These are phyloP conservation scores for Rousettus madagascariensis DNA, from an alignment of 2,797 vertebrate genomes.

Conservation along the genomic window DNA sequence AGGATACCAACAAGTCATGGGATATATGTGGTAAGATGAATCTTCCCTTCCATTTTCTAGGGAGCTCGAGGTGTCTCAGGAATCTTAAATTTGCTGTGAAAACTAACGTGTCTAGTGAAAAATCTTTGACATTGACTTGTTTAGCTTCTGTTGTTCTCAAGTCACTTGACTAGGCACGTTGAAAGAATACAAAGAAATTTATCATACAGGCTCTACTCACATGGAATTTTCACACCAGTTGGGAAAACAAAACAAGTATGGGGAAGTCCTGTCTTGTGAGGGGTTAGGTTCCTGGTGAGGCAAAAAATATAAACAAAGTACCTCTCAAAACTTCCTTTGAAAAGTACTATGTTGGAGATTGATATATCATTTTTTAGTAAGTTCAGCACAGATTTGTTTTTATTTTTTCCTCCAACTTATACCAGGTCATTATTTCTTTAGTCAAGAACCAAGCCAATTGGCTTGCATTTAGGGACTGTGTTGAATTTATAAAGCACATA, in stretches of 20 bases:
- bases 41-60: constrained; percentile 42
- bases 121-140: neutral
- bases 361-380: constrained; percentile 6
- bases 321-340: neutral
- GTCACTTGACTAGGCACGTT: neutral
- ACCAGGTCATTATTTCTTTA: constrained; percentile 9
- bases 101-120: constrained; percentile 30
- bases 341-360: neutral
- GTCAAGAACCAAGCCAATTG: neutral
- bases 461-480: neutral
- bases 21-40: neutral
- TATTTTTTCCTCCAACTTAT: neutral
- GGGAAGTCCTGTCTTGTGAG: neutral
- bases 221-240: constrained; percentile 1
- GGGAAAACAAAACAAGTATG: constrained; percentile 21
- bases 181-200: constrained; percentile 1
- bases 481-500: constrained; percentile 15
- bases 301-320: constrained; percentile 36
- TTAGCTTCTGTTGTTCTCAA: neutral
- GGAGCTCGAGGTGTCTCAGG: neutral
- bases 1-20: constrained; percentile 57
- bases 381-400: neutral
- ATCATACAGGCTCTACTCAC: neutral
- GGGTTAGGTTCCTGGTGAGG: constrained; percentile 20
- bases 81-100: constrained; percentile 42